These are phyloP conservation scores for Spisula subtruncata DNA, from an alignment of 2,888 invertebrate species.

Conservation along the genomic window DNA sequence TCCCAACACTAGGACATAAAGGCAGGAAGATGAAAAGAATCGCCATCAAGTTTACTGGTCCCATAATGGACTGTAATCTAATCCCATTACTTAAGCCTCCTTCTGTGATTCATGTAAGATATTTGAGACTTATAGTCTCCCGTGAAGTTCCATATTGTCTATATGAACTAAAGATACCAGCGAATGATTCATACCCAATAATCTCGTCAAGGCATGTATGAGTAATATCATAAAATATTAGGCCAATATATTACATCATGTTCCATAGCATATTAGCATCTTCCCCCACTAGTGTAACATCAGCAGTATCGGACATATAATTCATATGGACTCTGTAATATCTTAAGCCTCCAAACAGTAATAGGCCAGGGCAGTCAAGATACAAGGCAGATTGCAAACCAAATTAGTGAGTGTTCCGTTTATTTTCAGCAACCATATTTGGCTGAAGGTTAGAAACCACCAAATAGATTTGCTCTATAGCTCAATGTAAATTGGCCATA, in stretches of 20 bases:
- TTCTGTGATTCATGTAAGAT: not conserved
- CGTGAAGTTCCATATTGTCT: not conserved
- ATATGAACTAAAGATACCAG: not conserved
- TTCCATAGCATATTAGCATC: not conserved
- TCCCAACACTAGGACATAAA: no score
- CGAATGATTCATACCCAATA: constrained; percentile 11
- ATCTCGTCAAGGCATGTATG: not conserved
- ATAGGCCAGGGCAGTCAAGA: not conserved
- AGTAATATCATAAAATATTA: not conserved
- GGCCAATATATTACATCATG: constrained; percentile 11
- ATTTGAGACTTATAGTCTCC: not conserved
- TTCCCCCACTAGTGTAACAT: not conserved
- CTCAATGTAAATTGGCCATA: no score
- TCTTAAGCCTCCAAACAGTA: not conserved
- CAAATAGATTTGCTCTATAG: no score
- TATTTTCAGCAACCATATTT: no score
- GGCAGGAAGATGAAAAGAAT: no score
- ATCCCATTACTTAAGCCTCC: not conserved
- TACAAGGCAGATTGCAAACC: not conserved
- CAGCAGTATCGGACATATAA: not conserved
- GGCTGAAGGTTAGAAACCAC: no score
- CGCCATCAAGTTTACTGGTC: not conserved
- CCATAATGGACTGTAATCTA: not conserved
- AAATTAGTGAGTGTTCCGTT: not conserved
- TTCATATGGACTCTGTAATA: not conserved